These are phyloP conservation scores for Eristalis arbustorum DNA, from an alignment of 2,888 invertebrate genomes.

Conservation along the genomic window DNA sequence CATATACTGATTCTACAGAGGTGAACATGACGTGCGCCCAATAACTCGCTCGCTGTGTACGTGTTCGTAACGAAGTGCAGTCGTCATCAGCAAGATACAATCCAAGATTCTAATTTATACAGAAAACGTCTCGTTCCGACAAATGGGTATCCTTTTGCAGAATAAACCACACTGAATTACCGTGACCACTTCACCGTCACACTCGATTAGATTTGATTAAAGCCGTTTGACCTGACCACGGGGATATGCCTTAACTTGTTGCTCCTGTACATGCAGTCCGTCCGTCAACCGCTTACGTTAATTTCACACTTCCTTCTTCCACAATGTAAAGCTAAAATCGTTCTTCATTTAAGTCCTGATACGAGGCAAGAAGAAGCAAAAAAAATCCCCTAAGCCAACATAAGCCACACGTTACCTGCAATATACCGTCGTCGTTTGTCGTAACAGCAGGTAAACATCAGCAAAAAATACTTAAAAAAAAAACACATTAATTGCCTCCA, in stretches of 20 bases:
- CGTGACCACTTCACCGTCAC: neutral
- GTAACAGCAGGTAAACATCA: neutral
- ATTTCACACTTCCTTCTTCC: neutral
- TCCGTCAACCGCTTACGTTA: neutral
- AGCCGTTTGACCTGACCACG: neutral
- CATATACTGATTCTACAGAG: no score
- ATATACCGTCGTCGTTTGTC: neutral
- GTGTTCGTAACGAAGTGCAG: no score
- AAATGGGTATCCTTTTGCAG: neutral
- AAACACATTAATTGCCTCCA: slow-evolving; percentile 44
- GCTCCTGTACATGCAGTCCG: neutral
- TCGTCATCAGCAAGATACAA: no score
- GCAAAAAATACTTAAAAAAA: slow-evolving; percentile 14
- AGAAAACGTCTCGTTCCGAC: no score
- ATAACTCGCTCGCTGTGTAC: no score
- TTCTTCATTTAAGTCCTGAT: neutral
- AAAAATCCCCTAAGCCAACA: neutral
- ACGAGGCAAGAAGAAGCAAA: neutral
- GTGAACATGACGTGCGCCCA: no score
- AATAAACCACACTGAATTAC: neutral
- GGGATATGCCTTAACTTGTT: neutral
- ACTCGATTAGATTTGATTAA: no score
- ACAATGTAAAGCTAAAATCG: neutral
- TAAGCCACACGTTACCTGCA: neutral
- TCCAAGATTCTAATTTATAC: no score